A percentile compares a stretch with the other conserved stretches of the same genome.
Conservation (phyloP, 2,113 vertebrate species). For the Cryptotis parvus region DNA sequence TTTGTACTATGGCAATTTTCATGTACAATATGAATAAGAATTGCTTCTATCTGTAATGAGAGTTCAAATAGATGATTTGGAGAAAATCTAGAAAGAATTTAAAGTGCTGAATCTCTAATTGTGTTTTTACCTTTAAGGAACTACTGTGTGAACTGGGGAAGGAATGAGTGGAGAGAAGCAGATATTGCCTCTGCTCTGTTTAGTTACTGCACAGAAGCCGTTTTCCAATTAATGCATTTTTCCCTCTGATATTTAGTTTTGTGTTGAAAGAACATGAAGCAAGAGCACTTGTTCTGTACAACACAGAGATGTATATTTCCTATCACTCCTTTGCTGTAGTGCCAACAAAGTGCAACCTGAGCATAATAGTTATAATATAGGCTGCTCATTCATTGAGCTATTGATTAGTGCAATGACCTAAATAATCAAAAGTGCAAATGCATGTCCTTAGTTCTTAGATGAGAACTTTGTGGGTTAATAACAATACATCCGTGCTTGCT, state of each 20-base stretch:
- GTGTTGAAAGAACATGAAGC: background rate
- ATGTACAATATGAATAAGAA: constrained; percentile 62
- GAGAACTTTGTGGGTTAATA: background rate
- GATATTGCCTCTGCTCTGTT: background rate
- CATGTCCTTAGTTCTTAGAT: background rate
- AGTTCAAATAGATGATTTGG: constrained; percentile 66
- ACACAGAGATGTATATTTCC: background rate
- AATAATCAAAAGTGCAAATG: constrained; percentile 32
- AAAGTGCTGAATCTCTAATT: constrained; percentile 58
- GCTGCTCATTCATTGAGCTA: constrained; percentile 3
- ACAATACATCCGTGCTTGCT: background rate
- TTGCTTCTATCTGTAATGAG: constrained; percentile 65
- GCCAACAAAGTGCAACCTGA: background rate
- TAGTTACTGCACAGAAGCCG: background rate
- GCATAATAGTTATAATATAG: background rate
- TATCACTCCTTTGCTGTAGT: background rate
- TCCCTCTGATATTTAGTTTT: background rate
- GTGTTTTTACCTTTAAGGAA: constrained; percentile 53
- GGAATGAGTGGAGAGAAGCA: background rate
- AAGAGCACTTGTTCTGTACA: background rate
- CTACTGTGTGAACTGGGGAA: background rate
- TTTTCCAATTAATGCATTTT: background rate
- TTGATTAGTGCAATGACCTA: background rate
- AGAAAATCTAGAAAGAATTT: constrained; percentile 45
- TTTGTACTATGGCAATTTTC: constrained; percentile 45